phyloP scores from a whole-genome alignment of 2,113 vertebrate species.

The Stigmatopora nigra region DNA sequence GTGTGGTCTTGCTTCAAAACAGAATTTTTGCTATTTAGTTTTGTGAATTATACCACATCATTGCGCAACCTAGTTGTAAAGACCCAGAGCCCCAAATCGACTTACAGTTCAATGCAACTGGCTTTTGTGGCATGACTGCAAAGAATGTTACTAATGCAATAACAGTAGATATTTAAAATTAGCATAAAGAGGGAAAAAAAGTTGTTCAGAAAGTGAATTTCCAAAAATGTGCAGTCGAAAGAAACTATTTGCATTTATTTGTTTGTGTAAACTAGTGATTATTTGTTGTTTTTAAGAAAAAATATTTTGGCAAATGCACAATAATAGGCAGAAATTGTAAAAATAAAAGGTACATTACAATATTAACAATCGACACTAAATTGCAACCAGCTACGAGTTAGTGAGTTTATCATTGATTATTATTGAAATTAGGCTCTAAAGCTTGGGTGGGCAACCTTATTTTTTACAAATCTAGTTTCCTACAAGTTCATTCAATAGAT shows the following conservation, averaged over 20 bases:
- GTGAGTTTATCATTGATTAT: too few species aligned
- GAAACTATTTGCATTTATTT: background rate
- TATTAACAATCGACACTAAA: too few species aligned
- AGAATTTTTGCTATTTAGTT: slow-evolving; percentile 23
- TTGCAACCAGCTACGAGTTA: too few species aligned
- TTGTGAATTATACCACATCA: slow-evolving; percentile 44
- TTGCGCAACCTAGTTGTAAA: slow-evolving; percentile 45
- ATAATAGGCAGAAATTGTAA: too few species aligned
- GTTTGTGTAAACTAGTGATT: too few species aligned
- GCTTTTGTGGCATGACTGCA: slow-evolving; percentile 1
- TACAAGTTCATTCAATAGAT: too few species aligned
- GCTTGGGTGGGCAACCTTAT: too few species aligned
- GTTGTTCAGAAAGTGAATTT: background rate
- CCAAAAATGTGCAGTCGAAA: background rate
- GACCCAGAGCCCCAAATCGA: slow-evolving; percentile 45
- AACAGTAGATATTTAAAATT: background rate
- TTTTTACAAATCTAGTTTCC: too few species aligned
- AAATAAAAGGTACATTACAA: too few species aligned
- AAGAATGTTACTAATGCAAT: background rate
- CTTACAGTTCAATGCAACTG: slow-evolving; percentile 25
- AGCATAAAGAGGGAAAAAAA: background rate
- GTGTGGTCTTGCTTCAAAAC: background rate
- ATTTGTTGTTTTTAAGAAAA: too few species aligned
- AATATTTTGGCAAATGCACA: too few species aligned
- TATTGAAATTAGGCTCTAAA: too few species aligned